phyloP scores from a whole-genome alignment of 2,113 vertebrate genomes.

The Peromyscus leucopus region DNA sequence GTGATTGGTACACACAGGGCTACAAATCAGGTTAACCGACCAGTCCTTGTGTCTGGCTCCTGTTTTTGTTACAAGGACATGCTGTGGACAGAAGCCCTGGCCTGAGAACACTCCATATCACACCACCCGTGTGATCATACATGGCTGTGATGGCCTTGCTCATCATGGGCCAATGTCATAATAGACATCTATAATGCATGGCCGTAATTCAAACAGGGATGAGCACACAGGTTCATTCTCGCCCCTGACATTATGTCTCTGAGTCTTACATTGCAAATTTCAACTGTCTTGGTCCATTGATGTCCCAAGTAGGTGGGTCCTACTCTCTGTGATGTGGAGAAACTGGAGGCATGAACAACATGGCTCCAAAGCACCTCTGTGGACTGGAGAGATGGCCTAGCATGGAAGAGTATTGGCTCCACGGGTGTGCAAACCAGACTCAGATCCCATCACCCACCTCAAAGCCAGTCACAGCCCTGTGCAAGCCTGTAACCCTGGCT shows the following conservation, averaged over 20 bases:
- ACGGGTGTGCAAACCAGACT: neutral
- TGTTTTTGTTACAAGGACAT: neutral
- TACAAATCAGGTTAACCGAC: neutral
- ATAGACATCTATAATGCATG: neutral
- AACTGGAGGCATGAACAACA: neutral
- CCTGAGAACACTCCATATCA: neutral
- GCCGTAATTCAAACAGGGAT: neutral
- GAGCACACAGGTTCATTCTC: neutral
- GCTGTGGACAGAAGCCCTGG: neutral
- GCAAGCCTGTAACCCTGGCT: neutral
- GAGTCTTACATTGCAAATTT: neutral
- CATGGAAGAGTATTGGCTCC: neutral
- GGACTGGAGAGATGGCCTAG: neutral
- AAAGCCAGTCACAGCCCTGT: neutral
- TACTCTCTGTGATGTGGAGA: neutral
- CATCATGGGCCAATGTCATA: neutral
- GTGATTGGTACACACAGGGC: neutral
- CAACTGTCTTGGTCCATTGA: neutral
- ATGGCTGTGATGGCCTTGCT: accelerated
- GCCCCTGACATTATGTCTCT: neutral
- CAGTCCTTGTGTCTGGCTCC: neutral
- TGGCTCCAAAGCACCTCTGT: neutral
- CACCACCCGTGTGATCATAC: neutral
- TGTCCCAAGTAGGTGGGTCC: neutral
- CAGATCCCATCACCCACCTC: neutral